Percentiles rank a stretch among this genome's conserved stretches.
Evolutionary conservation across 2,888 invertebrate genomes (phyloP).

Genomic region (Globia sparganii): DNA sequence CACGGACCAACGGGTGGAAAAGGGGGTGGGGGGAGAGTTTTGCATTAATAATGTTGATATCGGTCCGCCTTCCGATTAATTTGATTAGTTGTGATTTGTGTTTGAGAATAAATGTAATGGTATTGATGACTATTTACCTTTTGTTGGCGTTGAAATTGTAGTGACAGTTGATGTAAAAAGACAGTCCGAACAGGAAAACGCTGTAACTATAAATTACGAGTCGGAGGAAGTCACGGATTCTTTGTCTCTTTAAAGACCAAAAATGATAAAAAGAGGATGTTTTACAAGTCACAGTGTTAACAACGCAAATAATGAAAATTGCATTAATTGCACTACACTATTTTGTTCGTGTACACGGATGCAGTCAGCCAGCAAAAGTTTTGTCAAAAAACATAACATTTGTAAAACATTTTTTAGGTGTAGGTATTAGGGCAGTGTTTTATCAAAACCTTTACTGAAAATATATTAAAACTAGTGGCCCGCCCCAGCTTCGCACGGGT

Average conservation of each 20-base stretch:
- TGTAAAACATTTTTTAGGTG: too few species aligned
- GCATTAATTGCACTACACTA: not conserved
- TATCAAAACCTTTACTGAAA: not conserved
- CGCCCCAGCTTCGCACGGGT: too few species aligned
- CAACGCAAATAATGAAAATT: not conserved
- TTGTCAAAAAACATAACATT: not conserved
- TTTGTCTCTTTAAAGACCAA: not conserved
- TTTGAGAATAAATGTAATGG: constrained; percentile 73
- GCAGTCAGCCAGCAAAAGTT: not conserved
- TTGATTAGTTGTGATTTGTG: constrained; percentile 86
- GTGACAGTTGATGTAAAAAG: not conserved
- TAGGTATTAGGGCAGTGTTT: not conserved
- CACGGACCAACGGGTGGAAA: constrained; percentile 63
- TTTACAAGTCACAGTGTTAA: not conserved
- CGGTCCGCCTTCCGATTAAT: constrained; percentile 87
- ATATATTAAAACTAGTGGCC: too few species aligned
- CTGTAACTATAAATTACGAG: not conserved
- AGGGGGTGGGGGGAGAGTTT: constrained; percentile 75
- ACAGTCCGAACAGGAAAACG: too few species aligned
- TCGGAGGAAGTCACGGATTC: not conserved
- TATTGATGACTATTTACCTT: constrained; percentile 65
- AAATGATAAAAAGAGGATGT: not conserved
- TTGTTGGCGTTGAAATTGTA: constrained; percentile 8
- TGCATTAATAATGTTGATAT: constrained; percentile 91
- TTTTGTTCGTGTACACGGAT: not conserved